Base-by-base conservation (phyloP, 2,888 invertebrate species). In the Nomada goodeniana region DNA sequence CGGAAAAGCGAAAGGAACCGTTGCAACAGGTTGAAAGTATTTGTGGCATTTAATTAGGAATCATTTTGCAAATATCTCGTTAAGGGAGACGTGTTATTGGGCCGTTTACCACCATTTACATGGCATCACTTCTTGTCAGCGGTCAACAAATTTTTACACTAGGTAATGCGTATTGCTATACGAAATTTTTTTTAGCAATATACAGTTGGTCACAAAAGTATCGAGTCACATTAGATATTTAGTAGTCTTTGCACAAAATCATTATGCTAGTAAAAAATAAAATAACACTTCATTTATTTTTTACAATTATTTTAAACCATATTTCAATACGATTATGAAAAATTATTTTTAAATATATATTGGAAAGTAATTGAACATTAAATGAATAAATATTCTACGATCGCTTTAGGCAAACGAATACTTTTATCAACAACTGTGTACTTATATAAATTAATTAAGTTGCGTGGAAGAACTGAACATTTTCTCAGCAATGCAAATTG, bases 1-100 rank as follows among this genome's bases (percentile, higher is more conserved):
- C 87, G 86, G 87, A 86, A 87, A 86, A 86, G 71, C 86, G 79
- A 86, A 79, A 77, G 86, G 79, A 86, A 86, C 86, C 68, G 65
- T 52, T 70, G 72, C 64, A 65, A 70, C 70, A 70, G 70, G 10
- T 52, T 59, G 69, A 74, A 86, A 71, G 78, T 70, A 86, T 86
- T 79, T 76, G 76, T 76, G 80, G 71, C 61, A 76, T 73, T 86
- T 81, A 81, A 72, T 81, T 80, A 76, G 70, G 75, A 63, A 74
- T 68, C 55, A 70, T 83, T 83, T 79, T 81, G 44, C 65, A 67
- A 83, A 80, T 72, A 52, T 47, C 72, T 83, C 60, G 71, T 79
- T 85, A 85, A 81, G 83, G 75, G 75, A 84, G 76, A 68, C 36
- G 55, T 68, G 71, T 81, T 85, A 80, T 84, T 86, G 72, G 73